phyloP scores from a whole-genome alignment of 1,140 invertebrate species.

The Bombus turneri region DNA sequence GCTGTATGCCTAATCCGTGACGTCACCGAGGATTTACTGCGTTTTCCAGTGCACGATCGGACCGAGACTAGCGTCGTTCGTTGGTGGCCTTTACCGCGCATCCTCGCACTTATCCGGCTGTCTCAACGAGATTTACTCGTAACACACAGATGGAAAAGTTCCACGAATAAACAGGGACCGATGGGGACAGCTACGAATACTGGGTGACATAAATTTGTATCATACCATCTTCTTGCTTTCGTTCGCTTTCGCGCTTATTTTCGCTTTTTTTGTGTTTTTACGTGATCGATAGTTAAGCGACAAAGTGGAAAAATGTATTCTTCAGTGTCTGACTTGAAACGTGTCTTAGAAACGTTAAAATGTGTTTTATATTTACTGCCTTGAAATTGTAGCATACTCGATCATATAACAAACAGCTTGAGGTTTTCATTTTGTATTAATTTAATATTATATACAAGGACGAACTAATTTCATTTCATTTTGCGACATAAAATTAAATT shows the following conservation, averaged over 20 bases:
- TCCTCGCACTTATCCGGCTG: conserved; percentile 2
- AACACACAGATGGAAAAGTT: conserved; percentile 39
- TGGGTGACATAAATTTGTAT: conserved; percentile 28
- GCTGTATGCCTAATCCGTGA: conserved; percentile 29
- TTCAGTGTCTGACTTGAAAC: not conserved
- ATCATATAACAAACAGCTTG: no score
- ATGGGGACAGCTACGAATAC: not conserved
- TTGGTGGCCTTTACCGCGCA: conserved; percentile 13
- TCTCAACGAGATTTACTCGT: conserved; percentile 31
- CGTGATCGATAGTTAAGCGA: no score
- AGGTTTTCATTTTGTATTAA: no score
- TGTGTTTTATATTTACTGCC: not conserved
- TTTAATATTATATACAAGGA: no score
- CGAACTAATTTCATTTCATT: no score
- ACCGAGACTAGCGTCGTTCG: not conserved
- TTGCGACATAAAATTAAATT: no score
- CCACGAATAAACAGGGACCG: conserved; percentile 19
- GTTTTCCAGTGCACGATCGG: conserved; percentile 5
- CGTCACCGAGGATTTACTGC: conserved; percentile 23
- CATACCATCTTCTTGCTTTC: not conserved
- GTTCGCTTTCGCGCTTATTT: conserved; percentile 8
- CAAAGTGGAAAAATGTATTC: no score
- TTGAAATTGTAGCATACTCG: not conserved
- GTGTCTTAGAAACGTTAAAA: no score
- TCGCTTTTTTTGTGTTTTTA: not conserved